Evolutionary conservation across 2,113 vertebrate species (phyloP), one percentile per base, ranked within the genome.

Genomic region (Notothenia coriiceps): DNA sequence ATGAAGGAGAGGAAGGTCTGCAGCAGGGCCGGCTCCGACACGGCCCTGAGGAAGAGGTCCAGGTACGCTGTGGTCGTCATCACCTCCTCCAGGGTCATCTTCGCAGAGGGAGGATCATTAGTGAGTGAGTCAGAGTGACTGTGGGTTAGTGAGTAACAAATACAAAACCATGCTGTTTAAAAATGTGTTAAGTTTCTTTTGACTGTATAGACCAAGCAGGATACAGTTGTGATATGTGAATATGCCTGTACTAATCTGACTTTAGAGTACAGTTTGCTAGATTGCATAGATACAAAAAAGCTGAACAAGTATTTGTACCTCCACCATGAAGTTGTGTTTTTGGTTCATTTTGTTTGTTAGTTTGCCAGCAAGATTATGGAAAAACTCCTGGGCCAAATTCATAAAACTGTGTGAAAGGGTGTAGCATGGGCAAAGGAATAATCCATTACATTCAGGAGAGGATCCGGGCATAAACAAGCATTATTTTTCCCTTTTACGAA

Each of bases 1-100:
- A 99, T 96, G 73, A 99, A 99, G 64, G 95, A 96, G 35, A 99
- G 97, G 85, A 99, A 97, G n/a, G 96, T 97, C 94, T 98, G 97
- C 46, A 99, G 95, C 47, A 99, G 94, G 0, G 96, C 96, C 5
- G 97, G 97, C 91, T 99, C 98, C 0, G 97, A 96, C 68, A 98
- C 94, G 0, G 95, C 97, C 6, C 97, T 95, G 79, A 99, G 85
- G 81, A 99, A 99, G 49, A 99, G 96, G 91, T 99, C 98, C 79
- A 99, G 89, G 75, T 99, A 99, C 0, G 97, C 98, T 0, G 98
- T 99, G 11, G 98, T 99, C 60, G 98, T 96, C 98, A 99, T 98
- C 82, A 99, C 97, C 77, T 99, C 98, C 85, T 99, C 98, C 69
- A 99, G 94, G 0, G 98, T 99, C 71, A 97, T 92, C 98, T 99